Conservation (phyloP, 1,140 invertebrate genomes). For the Gryon sp. region DNA sequence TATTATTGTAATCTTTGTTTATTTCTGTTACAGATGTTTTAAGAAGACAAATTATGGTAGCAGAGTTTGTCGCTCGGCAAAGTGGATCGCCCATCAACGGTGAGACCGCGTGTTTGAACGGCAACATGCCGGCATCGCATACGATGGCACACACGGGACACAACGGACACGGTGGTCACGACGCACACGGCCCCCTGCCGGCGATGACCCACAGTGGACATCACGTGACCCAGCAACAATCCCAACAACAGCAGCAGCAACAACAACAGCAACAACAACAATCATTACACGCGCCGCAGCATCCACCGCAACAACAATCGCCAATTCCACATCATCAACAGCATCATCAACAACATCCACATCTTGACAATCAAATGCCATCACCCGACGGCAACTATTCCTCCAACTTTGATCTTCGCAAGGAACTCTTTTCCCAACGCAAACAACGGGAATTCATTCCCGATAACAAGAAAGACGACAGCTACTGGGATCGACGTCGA, state of each 20-base stretch:
- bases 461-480: constrained; percentile 97
- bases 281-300: constrained; percentile 56
- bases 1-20: too few relatives aligned
- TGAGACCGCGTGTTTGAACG: constrained; percentile 82
- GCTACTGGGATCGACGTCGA: constrained; percentile 96
- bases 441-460: constrained; percentile 98
- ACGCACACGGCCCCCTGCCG: constrained; percentile 71
- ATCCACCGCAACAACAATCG: constrained; percentile 64
- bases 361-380: constrained; percentile 63
- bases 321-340: constrained; percentile 65
- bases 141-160: constrained; percentile 76
- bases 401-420: constrained; percentile 82
- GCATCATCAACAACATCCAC: constrained; percentile 62
- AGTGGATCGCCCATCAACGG: constrained; percentile 85
- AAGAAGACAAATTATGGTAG: constrained; percentile 90
- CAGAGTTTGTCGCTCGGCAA: constrained; percentile 88
- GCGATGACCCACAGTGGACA: constrained; percentile 72
- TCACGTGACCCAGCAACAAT: constrained; percentile 59
- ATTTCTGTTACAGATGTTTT: constrained; percentile 81
- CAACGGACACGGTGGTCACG: constrained; percentile 69
- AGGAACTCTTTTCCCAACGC: constrained; percentile 90
- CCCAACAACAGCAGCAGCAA: constrained; percentile 64
- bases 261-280: constrained; percentile 47
- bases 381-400: constrained; percentile 70
- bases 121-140: constrained; percentile 81